A percentile compares a stretch with the other conserved stretches of the same genome.
These are phyloP conservation scores for Coptotermes formosanus DNA, from an alignment of 1,140 invertebrate species.

Conservation along the genomic window DNA sequence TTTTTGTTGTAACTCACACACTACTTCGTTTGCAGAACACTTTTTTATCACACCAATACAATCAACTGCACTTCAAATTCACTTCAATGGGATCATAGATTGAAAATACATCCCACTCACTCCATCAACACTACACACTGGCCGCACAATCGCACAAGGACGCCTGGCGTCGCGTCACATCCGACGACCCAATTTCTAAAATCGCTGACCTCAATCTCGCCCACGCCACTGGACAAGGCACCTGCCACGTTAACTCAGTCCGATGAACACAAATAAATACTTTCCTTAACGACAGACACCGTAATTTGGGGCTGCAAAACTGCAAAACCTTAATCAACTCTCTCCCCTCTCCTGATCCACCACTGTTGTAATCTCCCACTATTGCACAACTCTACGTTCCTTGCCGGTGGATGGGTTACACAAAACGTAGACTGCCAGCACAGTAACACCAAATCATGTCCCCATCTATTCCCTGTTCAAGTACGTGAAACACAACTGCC, in stretches of 20 bases:
- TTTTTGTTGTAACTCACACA: background rate
- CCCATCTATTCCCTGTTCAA: too few relatives aligned
- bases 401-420: too few relatives aligned
- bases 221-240: background rate
- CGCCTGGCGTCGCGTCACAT: background rate
- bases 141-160: background rate
- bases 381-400: too few relatives aligned
- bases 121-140: background rate
- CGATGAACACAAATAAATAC: background rate
- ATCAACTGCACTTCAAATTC: background rate
- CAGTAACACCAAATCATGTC: too few relatives aligned
- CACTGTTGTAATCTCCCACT: too few relatives aligned
- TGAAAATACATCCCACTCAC: background rate
- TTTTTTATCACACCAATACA: too few relatives aligned
- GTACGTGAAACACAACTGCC: too few relatives aligned
- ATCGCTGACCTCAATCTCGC: conserved; percentile 3
- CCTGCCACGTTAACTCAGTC: background rate
- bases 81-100: background rate
- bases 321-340: background rate
- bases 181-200: conserved; percentile 10
- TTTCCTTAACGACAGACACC: background rate
- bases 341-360: background rate
- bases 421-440: too few relatives aligned
- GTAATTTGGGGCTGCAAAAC: background rate
- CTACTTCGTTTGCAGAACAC: background rate